Evolutionary conservation across 2,888 invertebrate species (phyloP), one percentile per base, ranked within the genome.

Genomic region (Autographa pulchrina): DNA sequence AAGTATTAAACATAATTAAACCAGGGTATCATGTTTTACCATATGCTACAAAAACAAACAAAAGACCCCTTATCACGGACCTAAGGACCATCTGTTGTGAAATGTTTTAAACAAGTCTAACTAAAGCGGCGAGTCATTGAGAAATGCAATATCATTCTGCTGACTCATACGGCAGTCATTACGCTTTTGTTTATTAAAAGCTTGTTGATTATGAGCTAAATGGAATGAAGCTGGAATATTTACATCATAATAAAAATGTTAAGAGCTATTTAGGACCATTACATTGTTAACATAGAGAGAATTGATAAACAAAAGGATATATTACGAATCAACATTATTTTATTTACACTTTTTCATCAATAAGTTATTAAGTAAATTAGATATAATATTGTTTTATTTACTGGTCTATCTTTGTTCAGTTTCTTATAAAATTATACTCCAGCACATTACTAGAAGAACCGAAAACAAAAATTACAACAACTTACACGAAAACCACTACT

Each of bases 101-200:
- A 75, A 76, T 80, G 75, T 56, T 59, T 25, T 54, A 75, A 59
- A 66, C 16, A 7, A 48, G 7, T 48, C 64, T 0, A 25, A 65
- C 62, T 76, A 76, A 80, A 54, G 20, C 48, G 11, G 14, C 16
- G 8, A 62, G 31, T 65, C 62, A 54, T 68, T 62, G 14, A 76
- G 48, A 68, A 63, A 72, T 70, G 52, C 43, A 70, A 38, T 62
- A 58, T 58, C 56, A 70, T 80, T 66, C 41, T 76, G 77, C 72
- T 18, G 52, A 76, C 0, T 77, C 81, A 77, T 9, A 54, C 13
- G 48, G 54, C 18, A 16, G 31, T 61, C 31, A 66, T 80, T 70
- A 13, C 48, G 43, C 38, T 70, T 38, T 32, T 54, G 58, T 48
- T 25, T 25, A 25, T 56, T 56, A 56, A 13, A 54, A 25, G 54